These are phyloP conservation scores for Sturmia bella DNA, from an alignment of 2,888 invertebrate genomes.

Conservation along the genomic window DNA sequence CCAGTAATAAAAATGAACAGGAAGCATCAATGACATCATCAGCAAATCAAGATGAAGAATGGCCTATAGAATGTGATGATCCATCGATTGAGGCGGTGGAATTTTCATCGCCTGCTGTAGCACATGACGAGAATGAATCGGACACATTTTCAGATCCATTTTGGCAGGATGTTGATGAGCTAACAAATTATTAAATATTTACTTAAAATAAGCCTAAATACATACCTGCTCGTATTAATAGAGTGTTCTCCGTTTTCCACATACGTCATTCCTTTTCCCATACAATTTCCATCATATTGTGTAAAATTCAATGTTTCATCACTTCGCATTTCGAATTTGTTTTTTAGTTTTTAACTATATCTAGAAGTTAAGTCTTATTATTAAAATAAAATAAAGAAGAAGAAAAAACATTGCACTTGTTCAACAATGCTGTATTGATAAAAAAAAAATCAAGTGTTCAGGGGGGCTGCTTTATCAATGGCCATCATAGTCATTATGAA, in stretches of 20 bases:
- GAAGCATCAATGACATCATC: conserved; percentile 73
- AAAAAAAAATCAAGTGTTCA: too few species aligned
- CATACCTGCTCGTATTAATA: not conserved
- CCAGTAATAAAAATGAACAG: conserved; percentile 68
- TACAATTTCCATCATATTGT: not conserved
- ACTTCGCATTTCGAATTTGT: conserved; percentile 3
- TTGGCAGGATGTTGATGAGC: conserved; percentile 85
- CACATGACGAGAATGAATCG: conserved; percentile 82
- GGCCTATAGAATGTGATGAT: conserved; percentile 78
- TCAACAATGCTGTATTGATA: too few species aligned
- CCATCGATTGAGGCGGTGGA: conserved; percentile 78
- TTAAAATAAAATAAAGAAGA: conserved; percentile 20
- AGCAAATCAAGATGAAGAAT: conserved; percentile 76
- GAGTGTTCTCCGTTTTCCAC: not conserved
- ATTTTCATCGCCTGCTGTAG: conserved; percentile 78
- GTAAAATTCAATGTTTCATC: not conserved
- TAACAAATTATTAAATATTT: conserved; percentile 76
- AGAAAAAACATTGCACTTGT: conserved; percentile 18
- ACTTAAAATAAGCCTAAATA: not conserved
- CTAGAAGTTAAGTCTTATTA: too few species aligned
- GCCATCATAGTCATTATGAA: too few species aligned
- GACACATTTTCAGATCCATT: conserved; percentile 83
- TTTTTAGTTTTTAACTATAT: conserved; percentile 3
- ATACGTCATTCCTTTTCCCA: not conserved
- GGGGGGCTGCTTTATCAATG: too few species aligned